Evolutionary conservation across 1,140 invertebrate species (phyloP).

Genomic region (Philotrypesis tridentata): DNA sequence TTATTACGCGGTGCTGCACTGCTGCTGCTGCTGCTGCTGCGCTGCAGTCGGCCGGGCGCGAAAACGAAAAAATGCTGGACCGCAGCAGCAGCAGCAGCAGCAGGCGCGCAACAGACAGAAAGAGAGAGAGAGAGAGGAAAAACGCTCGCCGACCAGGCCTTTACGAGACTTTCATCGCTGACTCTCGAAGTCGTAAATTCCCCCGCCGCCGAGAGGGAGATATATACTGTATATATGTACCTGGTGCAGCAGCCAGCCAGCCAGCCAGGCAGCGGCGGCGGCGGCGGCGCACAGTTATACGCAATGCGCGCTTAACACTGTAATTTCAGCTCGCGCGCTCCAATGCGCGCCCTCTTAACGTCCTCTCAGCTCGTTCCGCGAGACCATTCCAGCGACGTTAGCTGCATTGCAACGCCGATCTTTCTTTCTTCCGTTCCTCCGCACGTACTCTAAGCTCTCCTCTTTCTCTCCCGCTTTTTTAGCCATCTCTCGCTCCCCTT

Average conservation of each 20-base stretch:
- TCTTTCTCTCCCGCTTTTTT: slow-evolving; percentile 43
- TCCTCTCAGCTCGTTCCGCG: slow-evolving; percentile 42
- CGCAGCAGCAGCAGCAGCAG: not conserved
- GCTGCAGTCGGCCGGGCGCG: slow-evolving; percentile 17
- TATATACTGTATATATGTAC: slow-evolving; percentile 9
- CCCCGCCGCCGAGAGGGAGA: slow-evolving; percentile 11
- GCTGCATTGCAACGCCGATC: slow-evolving; percentile 46
- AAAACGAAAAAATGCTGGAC: slow-evolving; percentile 36
- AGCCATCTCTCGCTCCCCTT: not conserved
- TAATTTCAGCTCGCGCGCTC: slow-evolving; percentile 58
- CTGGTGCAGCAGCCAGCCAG: not conserved
- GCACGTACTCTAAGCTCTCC: not conserved
- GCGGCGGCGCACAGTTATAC: slow-evolving; percentile 46
- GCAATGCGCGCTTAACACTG: slow-evolving; percentile 61
- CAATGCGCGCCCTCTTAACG: slow-evolving; percentile 30
- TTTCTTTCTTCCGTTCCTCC: slow-evolving; percentile 44
- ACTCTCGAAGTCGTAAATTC: slow-evolving; percentile 65
- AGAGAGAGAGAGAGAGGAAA: slow-evolving; percentile 23
- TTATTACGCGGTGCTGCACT: slow-evolving; percentile 35
- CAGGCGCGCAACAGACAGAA: not conserved
- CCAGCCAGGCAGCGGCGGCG: not conserved
- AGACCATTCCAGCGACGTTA: slow-evolving; percentile 26
- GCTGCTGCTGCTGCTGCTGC: not conserved
- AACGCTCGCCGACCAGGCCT: slow-evolving; percentile 43
- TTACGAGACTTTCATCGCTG: slow-evolving; percentile 67